Conservation (phyloP, 1,140 invertebrate species). For the Probaryconus sp. region DNA sequence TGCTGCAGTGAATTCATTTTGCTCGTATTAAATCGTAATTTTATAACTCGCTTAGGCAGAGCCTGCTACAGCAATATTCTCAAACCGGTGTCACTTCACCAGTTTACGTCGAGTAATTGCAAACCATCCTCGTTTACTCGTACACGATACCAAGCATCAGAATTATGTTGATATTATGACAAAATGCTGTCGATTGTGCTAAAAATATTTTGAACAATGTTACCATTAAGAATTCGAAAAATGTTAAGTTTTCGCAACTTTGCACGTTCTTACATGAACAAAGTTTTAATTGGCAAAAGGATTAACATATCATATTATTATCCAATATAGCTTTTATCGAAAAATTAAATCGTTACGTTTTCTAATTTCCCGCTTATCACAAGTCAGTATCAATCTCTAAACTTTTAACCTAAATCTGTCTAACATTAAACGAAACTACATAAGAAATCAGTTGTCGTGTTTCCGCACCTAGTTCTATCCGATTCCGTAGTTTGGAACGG, state of each 20-base stretch:
- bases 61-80: conserved; percentile 9
- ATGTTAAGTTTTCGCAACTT: too few species aligned
- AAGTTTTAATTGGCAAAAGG: too few species aligned
- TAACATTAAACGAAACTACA: too few species aligned
- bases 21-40: conserved; percentile 29
- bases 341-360: conserved; percentile 48
- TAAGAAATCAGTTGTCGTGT: too few species aligned
- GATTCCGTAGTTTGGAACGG: too few species aligned
- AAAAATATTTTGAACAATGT: conserved; percentile 16
- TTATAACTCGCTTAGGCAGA: conserved; percentile 27
- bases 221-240: too few species aligned
- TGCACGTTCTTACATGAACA: too few species aligned
- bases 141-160: conserved; percentile 35
- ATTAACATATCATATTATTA: conserved; percentile 49
- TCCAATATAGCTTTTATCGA: conserved; percentile 31
- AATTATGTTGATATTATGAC: conserved; percentile 42
- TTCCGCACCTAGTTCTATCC: too few species aligned
- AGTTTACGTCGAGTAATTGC: conserved; percentile 43
- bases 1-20: conserved; percentile 16
- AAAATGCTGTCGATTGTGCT: conserved; percentile 25
- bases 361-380: conserved; percentile 43
- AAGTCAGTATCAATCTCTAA: not conserved
- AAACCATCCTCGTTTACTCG: conserved; percentile 34
- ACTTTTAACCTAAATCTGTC: too few species aligned
- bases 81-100: conserved; percentile 49